Base-by-base conservation (phyloP, 2,113 vertebrate species). In the Macaca mulatta region DNA sequence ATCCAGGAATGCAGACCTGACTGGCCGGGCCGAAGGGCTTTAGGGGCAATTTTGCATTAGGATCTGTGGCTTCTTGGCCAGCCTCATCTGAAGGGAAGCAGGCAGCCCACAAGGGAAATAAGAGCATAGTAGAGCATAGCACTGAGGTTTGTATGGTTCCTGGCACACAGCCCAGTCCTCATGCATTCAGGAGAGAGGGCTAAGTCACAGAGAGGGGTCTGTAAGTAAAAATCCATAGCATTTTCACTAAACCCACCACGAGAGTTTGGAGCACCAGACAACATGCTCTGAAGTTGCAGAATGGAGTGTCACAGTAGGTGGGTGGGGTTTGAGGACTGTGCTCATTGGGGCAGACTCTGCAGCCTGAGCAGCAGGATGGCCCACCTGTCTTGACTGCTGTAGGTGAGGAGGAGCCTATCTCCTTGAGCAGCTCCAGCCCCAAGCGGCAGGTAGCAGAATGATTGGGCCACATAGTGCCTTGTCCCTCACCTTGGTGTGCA, bases 381-480 rank as follows among this genome's bases (percentile, higher is more conserved):
- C 45, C 40, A 32, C 43, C 13, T 75, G 79, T 64, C 30, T 32
- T 18, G 17, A n/a, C 18, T 22, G 18, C 17, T 22, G 18, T 70
- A n/a, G 69, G n/a, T 8, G 8, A 70, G 35, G 69, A 38, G 35
- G 35, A 70, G 17, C 69, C 69, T 64, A 27, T 30, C 27, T 64
- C 27, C 30, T 30, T 14, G 67, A 74, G n/a, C 20, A 74, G 70
- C 20, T 74, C 70, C 70, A 74, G 70, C n/a, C 70, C 70, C 10
- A 40, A 11, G n/a, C 8, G 4, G 70, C n/a, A 40, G 70, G 75
- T 48, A 17, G 35, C n/a, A 55, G 45, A 48, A 27, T 8, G 17
- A 40, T 17, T 23, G n/a, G 27, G 57, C 1, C 57, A 38, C 12
- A 2, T 17, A 22, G 8, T 0, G 0, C 7, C 52, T 59, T 17